Conservation (phyloP, 2,797 vertebrate species). For the Platyrinchus mystaceus region DNA sequence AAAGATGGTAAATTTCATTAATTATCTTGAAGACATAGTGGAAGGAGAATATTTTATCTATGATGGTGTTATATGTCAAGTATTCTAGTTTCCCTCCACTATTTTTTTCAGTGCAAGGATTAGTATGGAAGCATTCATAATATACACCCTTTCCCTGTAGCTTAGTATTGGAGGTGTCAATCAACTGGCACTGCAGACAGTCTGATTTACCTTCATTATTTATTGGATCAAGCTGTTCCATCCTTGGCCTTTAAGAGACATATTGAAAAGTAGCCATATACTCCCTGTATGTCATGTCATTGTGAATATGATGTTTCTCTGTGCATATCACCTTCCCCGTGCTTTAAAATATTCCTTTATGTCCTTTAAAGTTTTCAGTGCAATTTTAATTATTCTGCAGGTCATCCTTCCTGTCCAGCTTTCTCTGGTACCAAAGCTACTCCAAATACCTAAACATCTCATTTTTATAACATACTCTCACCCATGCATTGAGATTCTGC, state of each 20-base stretch:
- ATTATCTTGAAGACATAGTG: not conserved
- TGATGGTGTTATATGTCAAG: not conserved
- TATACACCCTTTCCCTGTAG: not conserved
- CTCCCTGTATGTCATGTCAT: fast-evolving
- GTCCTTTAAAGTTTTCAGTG: not conserved
- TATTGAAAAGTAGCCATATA: not conserved
- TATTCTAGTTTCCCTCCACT: not conserved
- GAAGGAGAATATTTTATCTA: not conserved
- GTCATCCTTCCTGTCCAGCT: not conserved
- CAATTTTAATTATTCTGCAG: not conserved
- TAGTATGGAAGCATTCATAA: not conserved
- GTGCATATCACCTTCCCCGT: fast-evolving
- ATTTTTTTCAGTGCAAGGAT: not conserved
- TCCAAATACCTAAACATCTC: not conserved
- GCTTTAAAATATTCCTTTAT: not conserved
- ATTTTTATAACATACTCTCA: not conserved
- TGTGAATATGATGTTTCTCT: not conserved
- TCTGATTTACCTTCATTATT: not conserved
- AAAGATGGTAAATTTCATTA: not conserved
- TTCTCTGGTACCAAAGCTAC: not conserved
- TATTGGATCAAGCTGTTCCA: not conserved
- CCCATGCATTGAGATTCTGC: not conserved
- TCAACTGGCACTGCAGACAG: not conserved
- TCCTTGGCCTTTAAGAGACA: not conserved
- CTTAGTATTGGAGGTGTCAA: not conserved